phyloP scores from a whole-genome alignment of 2,113 vertebrate genomes.

The Eolophus roseicapilla region DNA sequence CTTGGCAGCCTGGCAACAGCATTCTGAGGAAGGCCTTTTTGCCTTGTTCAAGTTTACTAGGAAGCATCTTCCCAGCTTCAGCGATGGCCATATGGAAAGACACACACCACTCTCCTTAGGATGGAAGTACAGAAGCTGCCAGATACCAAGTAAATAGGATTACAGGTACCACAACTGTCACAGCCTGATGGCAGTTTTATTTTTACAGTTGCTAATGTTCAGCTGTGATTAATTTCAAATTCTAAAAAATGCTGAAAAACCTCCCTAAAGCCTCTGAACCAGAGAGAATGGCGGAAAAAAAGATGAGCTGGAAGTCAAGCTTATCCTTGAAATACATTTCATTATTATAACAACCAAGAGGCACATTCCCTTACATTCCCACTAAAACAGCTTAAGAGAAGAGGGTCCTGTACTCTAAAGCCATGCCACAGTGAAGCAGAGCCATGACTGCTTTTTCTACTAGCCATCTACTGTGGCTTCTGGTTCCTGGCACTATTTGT shows the following conservation, averaged over 20 bases:
- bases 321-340: neutral
- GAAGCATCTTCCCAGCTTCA: neutral
- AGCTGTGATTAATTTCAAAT: neutral
- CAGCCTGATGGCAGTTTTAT: too few species aligned
- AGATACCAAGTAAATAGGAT: neutral
- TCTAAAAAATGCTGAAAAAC: neutral
- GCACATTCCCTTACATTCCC: neutral
- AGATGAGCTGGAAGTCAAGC: neutral
- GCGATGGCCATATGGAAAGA: neutral
- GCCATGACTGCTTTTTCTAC: neutral
- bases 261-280: neutral
- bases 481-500: neutral
- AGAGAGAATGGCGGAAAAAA: neutral
- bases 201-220: neutral
- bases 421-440: neutral
- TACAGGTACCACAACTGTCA: neutral
- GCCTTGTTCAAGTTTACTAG: neutral
- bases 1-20: neutral
- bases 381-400: neutral
- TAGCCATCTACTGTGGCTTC: neutral
- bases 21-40: neutral
- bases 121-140: neutral
- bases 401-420: neutral
- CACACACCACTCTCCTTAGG: neutral
- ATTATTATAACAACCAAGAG: neutral